phyloP scores from a whole-genome alignment of 2,797 vertebrate genomes.

The Holocentrus rufus region DNA sequence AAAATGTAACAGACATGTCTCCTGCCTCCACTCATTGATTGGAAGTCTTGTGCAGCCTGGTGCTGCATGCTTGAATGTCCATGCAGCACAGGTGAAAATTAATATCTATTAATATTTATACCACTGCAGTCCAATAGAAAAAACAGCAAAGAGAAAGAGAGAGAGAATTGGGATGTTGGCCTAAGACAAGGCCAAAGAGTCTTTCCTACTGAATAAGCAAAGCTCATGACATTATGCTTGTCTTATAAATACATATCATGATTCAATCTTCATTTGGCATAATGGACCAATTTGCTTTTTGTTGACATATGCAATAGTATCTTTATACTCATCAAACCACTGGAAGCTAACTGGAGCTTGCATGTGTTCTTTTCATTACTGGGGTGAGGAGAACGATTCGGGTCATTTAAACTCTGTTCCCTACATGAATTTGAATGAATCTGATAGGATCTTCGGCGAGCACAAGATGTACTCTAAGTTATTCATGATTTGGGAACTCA shows the following conservation, averaged over 20 bases:
- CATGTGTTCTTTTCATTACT: conserved; percentile 74
- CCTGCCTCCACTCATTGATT: conserved; percentile 1
- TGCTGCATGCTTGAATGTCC: conserved; percentile 16
- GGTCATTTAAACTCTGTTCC: conserved; percentile 74
- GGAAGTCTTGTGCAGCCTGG: neutral
- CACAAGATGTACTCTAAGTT: conserved; percentile 66
- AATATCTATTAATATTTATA: conserved; percentile 28
- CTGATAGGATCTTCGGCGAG: conserved; percentile 75
- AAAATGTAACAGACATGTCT: conserved; percentile 10
- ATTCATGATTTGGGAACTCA: conserved; percentile 61
- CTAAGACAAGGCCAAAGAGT: conserved; percentile 58
- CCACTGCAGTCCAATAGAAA: conserved; percentile 38
- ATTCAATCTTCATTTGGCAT: conserved; percentile 75
- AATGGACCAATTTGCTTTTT: conserved; percentile 78
- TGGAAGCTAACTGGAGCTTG: conserved; percentile 74
- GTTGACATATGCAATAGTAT: conserved; percentile 74
- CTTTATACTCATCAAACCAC: conserved; percentile 74
- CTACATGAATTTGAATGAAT: conserved; percentile 79
- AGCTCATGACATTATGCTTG: conserved; percentile 60
- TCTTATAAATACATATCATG: conserved; percentile 70
- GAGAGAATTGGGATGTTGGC: conserved; percentile 40
- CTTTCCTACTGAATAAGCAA: conserved; percentile 71
- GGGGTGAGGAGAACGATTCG: conserved; percentile 74
- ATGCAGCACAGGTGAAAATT: conserved; percentile 33
- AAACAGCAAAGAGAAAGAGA: conserved; percentile 22